Conservation (phyloP, 1,140 invertebrate species). For the Venturia canescens region DNA sequence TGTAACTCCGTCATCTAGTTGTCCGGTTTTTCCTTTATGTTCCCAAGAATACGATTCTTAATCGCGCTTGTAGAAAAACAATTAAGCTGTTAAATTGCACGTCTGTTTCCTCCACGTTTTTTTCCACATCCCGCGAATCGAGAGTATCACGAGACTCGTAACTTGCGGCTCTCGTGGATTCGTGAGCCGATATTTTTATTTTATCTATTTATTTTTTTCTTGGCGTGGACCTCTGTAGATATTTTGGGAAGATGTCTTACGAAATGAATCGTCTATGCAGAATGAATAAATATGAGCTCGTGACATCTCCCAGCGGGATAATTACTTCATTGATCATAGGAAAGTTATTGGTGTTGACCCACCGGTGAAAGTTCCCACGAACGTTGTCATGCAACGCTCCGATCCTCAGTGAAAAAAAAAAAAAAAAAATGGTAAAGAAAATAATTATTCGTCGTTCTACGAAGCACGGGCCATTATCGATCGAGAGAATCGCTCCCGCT, state of each 20-base stretch:
- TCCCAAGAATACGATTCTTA: background rate
- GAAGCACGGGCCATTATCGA: slow-evolving; percentile 7
- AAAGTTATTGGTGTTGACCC: background rate
- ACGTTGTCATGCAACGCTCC: background rate
- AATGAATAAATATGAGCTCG: background rate
- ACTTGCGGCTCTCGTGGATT: too few species aligned
- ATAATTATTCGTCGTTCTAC: background rate
- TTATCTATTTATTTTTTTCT: too few species aligned
- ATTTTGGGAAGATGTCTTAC: background rate
- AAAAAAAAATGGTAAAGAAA: background rate
- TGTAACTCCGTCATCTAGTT: background rate
- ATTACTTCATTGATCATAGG: background rate
- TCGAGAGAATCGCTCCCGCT: slow-evolving; percentile 6
- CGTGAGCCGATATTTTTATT: too few species aligned
- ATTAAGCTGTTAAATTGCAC: too few species aligned
- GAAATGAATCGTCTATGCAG: background rate
- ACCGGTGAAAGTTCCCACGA: slow-evolving; percentile 13
- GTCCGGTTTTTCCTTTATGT: background rate
- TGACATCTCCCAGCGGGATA: background rate
- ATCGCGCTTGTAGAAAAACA: background rate
- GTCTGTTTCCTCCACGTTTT: too few species aligned
- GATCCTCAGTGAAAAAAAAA: background rate
- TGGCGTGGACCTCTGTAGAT: background rate
- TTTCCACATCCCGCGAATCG: too few species aligned
- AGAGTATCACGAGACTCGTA: too few species aligned